Percentiles rank a stretch among this genome's conserved stretches.
phyloP scores from a whole-genome alignment of 1,140 invertebrate species.

The Drosophila pseudoobscura region DNA sequence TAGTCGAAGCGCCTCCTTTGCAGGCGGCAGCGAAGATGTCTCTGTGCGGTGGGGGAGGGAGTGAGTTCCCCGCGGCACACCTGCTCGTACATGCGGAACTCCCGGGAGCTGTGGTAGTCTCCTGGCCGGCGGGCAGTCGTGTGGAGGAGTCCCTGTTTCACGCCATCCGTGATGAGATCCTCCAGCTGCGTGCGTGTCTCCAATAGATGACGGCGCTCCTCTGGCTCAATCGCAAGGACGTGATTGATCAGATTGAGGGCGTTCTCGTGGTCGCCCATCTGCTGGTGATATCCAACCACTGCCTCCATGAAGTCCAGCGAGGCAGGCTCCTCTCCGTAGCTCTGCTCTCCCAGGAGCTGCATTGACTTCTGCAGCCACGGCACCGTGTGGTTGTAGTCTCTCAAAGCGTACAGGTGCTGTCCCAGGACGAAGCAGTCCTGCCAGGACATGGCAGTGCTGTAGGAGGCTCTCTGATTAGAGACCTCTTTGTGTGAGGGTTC shows the following conservation, averaged over 20 bases:
- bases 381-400: constrained; percentile 96
- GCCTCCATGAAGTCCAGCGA: constrained; percentile 75
- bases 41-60: constrained; percentile 69
- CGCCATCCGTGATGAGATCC: constrained; percentile 57
- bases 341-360: constrained; percentile 53
- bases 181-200: constrained; percentile 88
- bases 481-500: too few species aligned
- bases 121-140: constrained; percentile 39
- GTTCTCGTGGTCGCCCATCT: constrained; percentile 91
- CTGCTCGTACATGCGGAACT: constrained; percentile 89
- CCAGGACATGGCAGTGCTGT: constrained; percentile 87
- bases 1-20: constrained; percentile 87
- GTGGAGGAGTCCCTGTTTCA: constrained; percentile 63
- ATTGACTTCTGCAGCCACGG: constrained; percentile 96
- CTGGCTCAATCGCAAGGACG: constrained; percentile 91
- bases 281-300: constrained; percentile 86
- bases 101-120: constrained; percentile 62
- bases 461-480: background rate
- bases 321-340: constrained; percentile 44
- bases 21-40: constrained; percentile 86
- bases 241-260: constrained; percentile 95
- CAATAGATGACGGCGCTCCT: constrained; percentile 90
- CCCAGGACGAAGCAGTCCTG: constrained; percentile 98
- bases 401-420: constrained; percentile 94
- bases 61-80: constrained; percentile 92